Evolutionary conservation across 2,113 vertebrate genomes (phyloP), one percentile per base, ranked within the genome.

Genomic region (Elephas maximus): DNA sequence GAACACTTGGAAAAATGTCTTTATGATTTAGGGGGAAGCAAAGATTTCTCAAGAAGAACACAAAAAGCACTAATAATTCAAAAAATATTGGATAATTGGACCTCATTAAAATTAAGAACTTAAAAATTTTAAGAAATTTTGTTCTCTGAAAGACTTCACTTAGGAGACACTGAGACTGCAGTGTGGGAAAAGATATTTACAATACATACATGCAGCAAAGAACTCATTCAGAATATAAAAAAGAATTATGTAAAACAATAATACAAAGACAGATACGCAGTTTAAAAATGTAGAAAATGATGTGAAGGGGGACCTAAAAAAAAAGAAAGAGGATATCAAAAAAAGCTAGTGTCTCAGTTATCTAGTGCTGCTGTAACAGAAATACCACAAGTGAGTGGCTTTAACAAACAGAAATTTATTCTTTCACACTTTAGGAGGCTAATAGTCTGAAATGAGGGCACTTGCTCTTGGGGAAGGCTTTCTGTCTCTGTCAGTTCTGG

Each of bases 261-360:
- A 37, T 37, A 88, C 71, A 87, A 45, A 41, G 21, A 41, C n/a
- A 91, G 20, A 76, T 5, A 67, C 67, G 62, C 21, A 63, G 51
- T 44, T 79, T 88, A 57, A 23, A 87, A 88, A 84, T 33, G n/a
- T 44, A n/a, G 26, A 89, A 94, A 91, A 48, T 6, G 24, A 87
- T 9, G 28, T 80, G 23, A 53, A 77, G 5, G 51, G 24, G 51
- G 4, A 51, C 62, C 73, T 85, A 11, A 37, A 28, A 93, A 78
- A 48, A 48, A 48, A 79, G 44, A 48, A 48, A 79, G 44, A 85
- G 45, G 69, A 83, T 60, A 82, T 83, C 24, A 51, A 94, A 89
- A 89, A 92, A 65, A 53, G n/a, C n/a, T 45, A 92, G 8, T 48
- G 48, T 48, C 48, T 48, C 10, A 48, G 48, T 48, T 48, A 48